Percentiles rank a stretch among this genome's conserved stretches.
Conservation (phyloP, 2,797 vertebrate genomes). For the Pempheris klunzingeri region DNA sequence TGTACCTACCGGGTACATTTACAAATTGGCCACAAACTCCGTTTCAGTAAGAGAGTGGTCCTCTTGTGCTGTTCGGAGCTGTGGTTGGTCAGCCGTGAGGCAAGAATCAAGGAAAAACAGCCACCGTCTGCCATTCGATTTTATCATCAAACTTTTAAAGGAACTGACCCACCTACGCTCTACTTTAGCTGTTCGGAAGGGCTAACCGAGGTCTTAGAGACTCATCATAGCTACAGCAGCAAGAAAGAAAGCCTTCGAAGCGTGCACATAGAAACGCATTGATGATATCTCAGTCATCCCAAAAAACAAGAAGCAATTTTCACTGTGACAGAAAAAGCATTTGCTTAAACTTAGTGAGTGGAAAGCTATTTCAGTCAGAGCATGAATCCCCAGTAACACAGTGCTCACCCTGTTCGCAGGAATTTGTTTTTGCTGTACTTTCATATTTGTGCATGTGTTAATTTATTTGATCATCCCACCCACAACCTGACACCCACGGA, state of each 20-base stretch:
- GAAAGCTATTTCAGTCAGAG: not conserved
- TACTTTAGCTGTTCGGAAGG: slow-evolving; percentile 10
- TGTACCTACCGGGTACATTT: not conserved
- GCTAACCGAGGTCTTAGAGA: slow-evolving; percentile 31
- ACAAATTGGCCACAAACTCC: slow-evolving; percentile 8
- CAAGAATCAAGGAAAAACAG: not conserved
- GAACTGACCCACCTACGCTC: slow-evolving; percentile 40
- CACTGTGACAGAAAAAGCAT: not conserved
- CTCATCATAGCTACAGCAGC: slow-evolving; percentile 36
- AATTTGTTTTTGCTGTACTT: slow-evolving; percentile 10
- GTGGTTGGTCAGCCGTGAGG: not conserved
- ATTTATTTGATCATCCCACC: slow-evolving; percentile 30
- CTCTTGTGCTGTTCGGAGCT: not conserved
- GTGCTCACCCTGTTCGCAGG: not conserved
- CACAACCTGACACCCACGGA: slow-evolving; percentile 33
- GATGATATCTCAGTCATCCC: not conserved
- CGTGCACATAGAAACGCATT: slow-evolving; percentile 2
- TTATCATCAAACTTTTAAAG: slow-evolving; percentile 11
- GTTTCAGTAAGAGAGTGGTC: not conserved
- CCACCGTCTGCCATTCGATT: slow-evolving; percentile 28
- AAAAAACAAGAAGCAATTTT: not conserved
- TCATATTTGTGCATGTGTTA: slow-evolving; percentile 7
- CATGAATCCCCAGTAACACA: not conserved
- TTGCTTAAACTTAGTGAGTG: not conserved
- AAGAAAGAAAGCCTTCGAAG: slow-evolving; percentile 5